A percentile compares a stretch with the other conserved stretches of the same genome.
Conservation (phyloP, 2,113 vertebrate genomes). For the Dromas ardeola region DNA sequence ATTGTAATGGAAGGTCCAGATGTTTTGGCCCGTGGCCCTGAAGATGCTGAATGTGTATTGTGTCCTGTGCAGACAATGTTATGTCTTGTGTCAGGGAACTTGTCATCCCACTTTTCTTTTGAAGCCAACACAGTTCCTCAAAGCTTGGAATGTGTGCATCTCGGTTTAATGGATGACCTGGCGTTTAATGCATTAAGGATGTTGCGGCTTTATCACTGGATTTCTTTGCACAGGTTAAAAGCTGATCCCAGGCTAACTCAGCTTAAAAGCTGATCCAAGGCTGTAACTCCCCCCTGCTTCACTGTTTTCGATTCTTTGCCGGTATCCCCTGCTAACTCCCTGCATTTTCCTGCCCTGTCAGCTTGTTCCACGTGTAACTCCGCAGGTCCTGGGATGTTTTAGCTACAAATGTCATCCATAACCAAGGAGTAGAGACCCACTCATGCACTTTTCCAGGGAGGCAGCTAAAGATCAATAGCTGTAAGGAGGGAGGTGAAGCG, state of each 20-base stretch:
- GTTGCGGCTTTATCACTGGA: neutral
- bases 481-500: neutral
- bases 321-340: neutral
- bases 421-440: neutral
- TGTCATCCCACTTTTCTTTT: neutral
- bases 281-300: neutral
- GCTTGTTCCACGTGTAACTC: neutral
- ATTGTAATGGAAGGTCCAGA: neutral
- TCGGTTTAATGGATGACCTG: neutral
- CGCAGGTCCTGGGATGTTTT: neutral
- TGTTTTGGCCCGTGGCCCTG: neutral
- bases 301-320: neutral
- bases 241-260: neutral
- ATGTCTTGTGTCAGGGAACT: neutral
- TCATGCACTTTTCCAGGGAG: fast-evolving
- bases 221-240: neutral
- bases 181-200: neutral
- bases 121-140: neutral
- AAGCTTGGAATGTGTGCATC: neutral
- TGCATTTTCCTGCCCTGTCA: neutral
- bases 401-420: neutral
- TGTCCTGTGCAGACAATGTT: neutral
- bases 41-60: neutral
- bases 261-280: neutral
- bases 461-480: neutral